Evolutionary conservation across 2,888 invertebrate genomes (phyloP).

Genomic region (Ecliptopera silaceata): DNA sequence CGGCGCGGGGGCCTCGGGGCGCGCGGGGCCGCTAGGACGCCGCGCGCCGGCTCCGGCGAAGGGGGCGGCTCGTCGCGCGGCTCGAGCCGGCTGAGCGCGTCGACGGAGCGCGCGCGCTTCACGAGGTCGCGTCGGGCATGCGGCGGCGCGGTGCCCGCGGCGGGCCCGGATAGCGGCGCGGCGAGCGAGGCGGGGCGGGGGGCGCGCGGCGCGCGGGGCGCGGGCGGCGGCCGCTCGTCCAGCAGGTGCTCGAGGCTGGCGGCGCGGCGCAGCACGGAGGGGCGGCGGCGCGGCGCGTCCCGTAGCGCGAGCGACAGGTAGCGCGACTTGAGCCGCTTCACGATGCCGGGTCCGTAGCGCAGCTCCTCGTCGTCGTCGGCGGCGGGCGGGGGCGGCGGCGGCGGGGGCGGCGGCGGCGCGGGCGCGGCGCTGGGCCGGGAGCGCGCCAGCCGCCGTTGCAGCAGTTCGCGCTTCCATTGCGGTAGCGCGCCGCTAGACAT

Average conservation of each 20-base stretch:
- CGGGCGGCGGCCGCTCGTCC: slow-evolving; percentile 83
- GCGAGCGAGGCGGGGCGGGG: slow-evolving; percentile 52
- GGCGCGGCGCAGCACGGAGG: slow-evolving; percentile 90
- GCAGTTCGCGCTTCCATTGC: slow-evolving; percentile 93
- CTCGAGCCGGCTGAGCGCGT: slow-evolving; percentile 89
- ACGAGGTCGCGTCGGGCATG: slow-evolving; percentile 83
- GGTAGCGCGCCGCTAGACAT: slow-evolving; percentile 83
- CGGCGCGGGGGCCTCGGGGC: slow-evolving; percentile 76
- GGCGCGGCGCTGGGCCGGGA: slow-evolving; percentile 24
- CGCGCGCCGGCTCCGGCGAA: slow-evolving; percentile 69
- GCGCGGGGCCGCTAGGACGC: slow-evolving; percentile 68
- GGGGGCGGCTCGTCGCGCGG: slow-evolving; percentile 84
- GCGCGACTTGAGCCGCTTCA: slow-evolving; percentile 92
- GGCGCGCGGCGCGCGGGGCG: slow-evolving; percentile 43
- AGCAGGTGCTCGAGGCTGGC: slow-evolving; percentile 93
- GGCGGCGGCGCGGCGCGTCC: slow-evolving; percentile 86
- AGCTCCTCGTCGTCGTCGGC: slow-evolving; percentile 86
- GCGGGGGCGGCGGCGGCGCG: slow-evolving; percentile 50
- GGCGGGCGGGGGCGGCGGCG: slow-evolving; percentile 57
- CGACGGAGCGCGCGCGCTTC: slow-evolving; percentile 93
- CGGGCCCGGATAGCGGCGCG: slow-evolving; percentile 41
- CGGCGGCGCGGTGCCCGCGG: slow-evolving; percentile 44
- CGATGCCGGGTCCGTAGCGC: slow-evolving; percentile 95
- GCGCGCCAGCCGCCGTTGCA: slow-evolving; percentile 86
- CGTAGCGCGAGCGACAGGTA: slow-evolving; percentile 93